Conservation (phyloP, 2,888 invertebrate genomes). For the Synergus umbraculus region DNA sequence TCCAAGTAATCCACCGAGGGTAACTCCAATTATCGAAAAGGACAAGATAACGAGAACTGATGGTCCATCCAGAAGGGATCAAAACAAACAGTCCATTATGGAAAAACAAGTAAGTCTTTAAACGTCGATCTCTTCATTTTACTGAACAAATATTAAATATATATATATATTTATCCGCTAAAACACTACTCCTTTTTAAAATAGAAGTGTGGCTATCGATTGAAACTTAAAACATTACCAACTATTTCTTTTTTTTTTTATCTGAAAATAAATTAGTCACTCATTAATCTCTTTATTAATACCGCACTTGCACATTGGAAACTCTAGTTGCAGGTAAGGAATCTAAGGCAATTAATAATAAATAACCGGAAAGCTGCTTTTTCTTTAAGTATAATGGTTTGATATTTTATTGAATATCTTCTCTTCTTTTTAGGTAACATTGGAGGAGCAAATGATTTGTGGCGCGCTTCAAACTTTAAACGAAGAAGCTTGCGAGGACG, state of each 20-base stretch:
- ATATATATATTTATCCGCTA: too few species aligned
- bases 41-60: conserved; percentile 76
- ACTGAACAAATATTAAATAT: too few species aligned
- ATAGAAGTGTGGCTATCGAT: too few species aligned
- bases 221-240: too few species aligned
- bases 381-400: background rate
- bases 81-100: conserved; percentile 82
- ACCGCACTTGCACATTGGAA: conserved; percentile 44
- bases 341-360: conserved; percentile 13
- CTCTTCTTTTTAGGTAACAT: conserved; percentile 84
- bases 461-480: conserved; percentile 94
- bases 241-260: background rate
- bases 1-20: conserved; percentile 61
- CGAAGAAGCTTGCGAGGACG: conserved; percentile 96
- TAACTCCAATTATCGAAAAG: conserved; percentile 69
- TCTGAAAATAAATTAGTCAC: conserved; percentile 9
- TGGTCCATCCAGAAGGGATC: conserved; percentile 71
- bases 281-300: conserved; percentile 21
- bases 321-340: conserved; percentile 56
- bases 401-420: conserved; percentile 27
- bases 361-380: conserved; percentile 13
- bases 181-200: too few species aligned
- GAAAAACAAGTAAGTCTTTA: conserved; percentile 87
- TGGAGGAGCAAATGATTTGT: conserved; percentile 97
- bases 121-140: background rate